Evolutionary conservation across 2,113 vertebrate species (phyloP).

Genomic region (Microtus richardsoni): DNA sequence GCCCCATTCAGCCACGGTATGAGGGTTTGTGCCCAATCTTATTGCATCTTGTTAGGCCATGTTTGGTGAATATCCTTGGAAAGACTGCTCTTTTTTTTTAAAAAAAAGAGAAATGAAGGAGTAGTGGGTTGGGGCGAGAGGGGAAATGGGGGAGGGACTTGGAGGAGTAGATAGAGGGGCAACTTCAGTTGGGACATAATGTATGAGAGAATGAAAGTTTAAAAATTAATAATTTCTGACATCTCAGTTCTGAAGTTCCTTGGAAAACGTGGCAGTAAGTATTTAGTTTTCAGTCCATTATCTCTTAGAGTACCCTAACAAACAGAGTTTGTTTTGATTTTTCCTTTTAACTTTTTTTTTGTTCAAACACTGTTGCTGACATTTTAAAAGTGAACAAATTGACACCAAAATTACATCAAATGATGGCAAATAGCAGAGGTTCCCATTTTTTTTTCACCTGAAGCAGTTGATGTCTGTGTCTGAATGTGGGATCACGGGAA

Average conservation of each 20-base stretch:
- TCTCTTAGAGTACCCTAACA: neutral
- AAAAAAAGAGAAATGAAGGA: too few relatives aligned
- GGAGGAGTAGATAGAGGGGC: too few relatives aligned
- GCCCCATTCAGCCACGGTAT: too few relatives aligned
- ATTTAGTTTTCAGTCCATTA: conserved; percentile 30
- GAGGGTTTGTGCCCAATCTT: too few relatives aligned
- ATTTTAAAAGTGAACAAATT: conserved; percentile 64
- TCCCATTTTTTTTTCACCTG: conserved; percentile 27
- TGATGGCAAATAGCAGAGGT: conserved; percentile 53
- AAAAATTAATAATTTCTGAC: neutral
- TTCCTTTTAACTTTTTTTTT: neutral
- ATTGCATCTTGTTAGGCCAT: too few relatives aligned
- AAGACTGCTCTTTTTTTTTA: too few relatives aligned
- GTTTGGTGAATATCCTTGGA: too few relatives aligned
- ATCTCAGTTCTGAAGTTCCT: neutral
- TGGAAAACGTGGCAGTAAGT: neutral
- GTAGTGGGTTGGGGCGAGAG: too few relatives aligned
- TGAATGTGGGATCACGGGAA: neutral
- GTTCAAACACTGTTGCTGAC: conserved; percentile 44
- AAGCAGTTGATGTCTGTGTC: conserved; percentile 46
- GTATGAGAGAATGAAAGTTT: too few relatives aligned
- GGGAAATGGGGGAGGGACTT: too few relatives aligned
- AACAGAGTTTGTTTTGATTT: neutral
- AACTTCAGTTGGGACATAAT: too few relatives aligned
- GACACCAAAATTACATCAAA: conserved; percentile 64